Base-by-base conservation (phyloP, 2,797 vertebrate species). In the Sibirionetta formosa region DNA sequence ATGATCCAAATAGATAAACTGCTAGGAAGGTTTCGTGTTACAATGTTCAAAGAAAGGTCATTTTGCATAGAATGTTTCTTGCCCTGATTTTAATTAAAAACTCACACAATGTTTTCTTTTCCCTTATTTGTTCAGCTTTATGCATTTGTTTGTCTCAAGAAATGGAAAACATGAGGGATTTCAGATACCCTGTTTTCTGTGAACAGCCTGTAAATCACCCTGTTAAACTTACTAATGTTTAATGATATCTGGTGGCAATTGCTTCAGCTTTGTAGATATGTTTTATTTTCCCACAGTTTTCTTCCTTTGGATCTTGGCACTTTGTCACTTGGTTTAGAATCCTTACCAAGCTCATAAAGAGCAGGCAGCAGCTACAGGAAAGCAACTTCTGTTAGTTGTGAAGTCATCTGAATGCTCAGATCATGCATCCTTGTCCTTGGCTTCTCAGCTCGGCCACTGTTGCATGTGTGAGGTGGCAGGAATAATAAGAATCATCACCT, bases 1-100 rank as follows among this genome's bases (percentile, higher is more conserved):
- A 0, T 54, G 54, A 19, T 73, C 71, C 86, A 50, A 19, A 79
- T 0, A 65, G 22, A 71, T 15, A n/a, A 0, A 1, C 57, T 63
- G 20, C 29, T 63, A 51, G 79, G 40, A 64, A 68, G 50, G 18
- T 48, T 63, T 88, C 38, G 4, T 69, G 44, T 35, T 71, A 3
- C 14, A 14, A 0, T 6, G 7, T 57, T 83, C 58, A 81, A 54
- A 84, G 35, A 58, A 61, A 66, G 61, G 23, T 81, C 1, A 0
- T n/a, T 82, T 70, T 76, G 23, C 53, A 66, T 3, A 71, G 33
- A 46, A 36, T 38, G 29, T 16, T 82, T 70, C 51, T 71, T 44
- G 44, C 35, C 17, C 23, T 36, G 29, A 58, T 78, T 89, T 91
- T 48, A 84, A 89, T 79, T 68, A 56, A 82, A 86, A 79, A 69